These are phyloP conservation scores for Corythornis vintsioides DNA, from an alignment of 2,113 vertebrate genomes.

Conservation along the genomic window DNA sequence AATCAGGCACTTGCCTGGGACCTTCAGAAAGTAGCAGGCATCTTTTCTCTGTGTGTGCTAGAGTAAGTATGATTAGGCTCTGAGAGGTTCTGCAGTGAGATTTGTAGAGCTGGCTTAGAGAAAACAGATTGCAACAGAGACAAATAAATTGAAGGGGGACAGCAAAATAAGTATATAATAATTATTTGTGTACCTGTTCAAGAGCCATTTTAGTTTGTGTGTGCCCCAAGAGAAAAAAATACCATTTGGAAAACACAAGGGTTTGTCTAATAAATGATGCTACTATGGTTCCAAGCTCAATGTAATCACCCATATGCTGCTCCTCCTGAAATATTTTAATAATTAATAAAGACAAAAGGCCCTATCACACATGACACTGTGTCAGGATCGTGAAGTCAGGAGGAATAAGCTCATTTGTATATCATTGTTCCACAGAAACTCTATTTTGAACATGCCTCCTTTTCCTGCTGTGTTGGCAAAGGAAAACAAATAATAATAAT, in stretches of 20 bases:
- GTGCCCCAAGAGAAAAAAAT: slow-evolving; percentile 18
- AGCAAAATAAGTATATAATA: slow-evolving; percentile 14
- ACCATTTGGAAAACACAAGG: not conserved
- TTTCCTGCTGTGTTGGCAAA: not conserved
- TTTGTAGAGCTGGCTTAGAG: not conserved
- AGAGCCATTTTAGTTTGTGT: not conserved
- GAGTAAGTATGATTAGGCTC: not conserved
- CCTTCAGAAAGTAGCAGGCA: not conserved
- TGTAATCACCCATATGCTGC: not conserved
- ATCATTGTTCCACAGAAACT: not conserved
- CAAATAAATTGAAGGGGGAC: not conserved
- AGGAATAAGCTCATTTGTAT: not conserved
- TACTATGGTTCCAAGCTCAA: not conserved
- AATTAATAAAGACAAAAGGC: slow-evolving; percentile 23
- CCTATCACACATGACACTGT: not conserved
- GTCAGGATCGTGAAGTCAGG: not conserved
- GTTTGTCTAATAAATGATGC: not conserved
- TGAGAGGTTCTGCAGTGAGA: not conserved
- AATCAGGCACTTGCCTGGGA: not conserved
- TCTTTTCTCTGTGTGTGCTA: not conserved
- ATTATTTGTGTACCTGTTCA: slow-evolving; percentile 40
- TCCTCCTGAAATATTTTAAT: slow-evolving; percentile 57
- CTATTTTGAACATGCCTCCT: not conserved
- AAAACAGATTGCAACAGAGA: not conserved
- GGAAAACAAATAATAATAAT: not conserved